A percentile compares a stretch with the other conserved stretches of the same genome.
Conservation (phyloP, 2,113 vertebrate species). For the Pogona vitticeps region DNA sequence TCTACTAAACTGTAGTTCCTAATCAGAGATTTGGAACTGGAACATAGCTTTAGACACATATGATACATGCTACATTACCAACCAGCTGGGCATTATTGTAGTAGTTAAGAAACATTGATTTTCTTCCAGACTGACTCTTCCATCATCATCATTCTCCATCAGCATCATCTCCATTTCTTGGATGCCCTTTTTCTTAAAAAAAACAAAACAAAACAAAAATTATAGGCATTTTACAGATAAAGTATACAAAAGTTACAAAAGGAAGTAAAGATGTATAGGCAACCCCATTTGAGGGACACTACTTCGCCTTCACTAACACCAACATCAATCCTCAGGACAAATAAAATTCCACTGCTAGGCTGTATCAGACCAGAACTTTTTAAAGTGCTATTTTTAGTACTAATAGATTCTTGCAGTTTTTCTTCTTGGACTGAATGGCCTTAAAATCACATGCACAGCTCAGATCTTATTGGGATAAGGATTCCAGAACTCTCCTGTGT, state of each 20-base stretch:
- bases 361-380: neutral
- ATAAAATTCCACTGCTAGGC: neutral
- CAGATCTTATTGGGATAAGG: slow-evolving; percentile 4
- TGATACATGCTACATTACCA: neutral
- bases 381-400: slow-evolving; percentile 1
- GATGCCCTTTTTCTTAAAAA: too few relatives aligned
- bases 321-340: slow-evolving; percentile 11
- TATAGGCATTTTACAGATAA: too few relatives aligned
- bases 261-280: neutral
- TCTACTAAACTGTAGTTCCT: neutral
- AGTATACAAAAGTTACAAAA: too few relatives aligned
- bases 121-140: neutral
- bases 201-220: too few relatives aligned
- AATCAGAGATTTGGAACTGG: neutral
- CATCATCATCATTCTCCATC: too few relatives aligned
- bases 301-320: neutral
- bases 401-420: slow-evolving; percentile 4
- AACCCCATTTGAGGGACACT: neutral
- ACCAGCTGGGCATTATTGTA: neutral
- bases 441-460: neutral
- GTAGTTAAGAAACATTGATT: neutral
- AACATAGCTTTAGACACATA: neutral
- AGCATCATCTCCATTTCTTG: too few relatives aligned
- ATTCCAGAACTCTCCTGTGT: neutral
- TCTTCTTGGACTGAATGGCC: neutral